These are phyloP conservation scores for Ips nitidus DNA, from an alignment of 1,140 invertebrate species.

Conservation along the genomic window DNA sequence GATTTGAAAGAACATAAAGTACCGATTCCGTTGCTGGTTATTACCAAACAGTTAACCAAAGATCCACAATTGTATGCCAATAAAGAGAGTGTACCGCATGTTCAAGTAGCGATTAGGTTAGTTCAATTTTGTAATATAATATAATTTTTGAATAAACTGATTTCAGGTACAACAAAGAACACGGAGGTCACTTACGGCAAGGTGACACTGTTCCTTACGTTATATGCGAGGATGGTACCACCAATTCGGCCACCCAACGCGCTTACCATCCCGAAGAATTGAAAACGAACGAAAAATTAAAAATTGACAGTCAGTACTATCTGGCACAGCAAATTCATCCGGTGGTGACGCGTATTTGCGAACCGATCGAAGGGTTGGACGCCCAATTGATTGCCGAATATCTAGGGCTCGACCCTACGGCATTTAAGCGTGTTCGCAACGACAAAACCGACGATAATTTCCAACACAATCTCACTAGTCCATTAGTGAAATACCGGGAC, in stretches of 20 bases:
- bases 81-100: conserved; percentile 83
- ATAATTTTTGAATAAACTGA: neutral
- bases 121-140: conserved; percentile 3
- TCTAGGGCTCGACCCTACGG: conserved; percentile 70
- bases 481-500: conserved; percentile 72
- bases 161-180: conserved; percentile 73
- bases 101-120: conserved; percentile 82
- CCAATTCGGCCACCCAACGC: conserved; percentile 82
- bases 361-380: conserved; percentile 94
- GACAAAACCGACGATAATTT: conserved; percentile 38
- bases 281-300: conserved; percentile 68
- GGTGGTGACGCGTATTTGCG: conserved; percentile 90
- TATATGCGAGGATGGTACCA: conserved; percentile 87
- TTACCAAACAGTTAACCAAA: conserved; percentile 96
- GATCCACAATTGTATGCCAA: conserved; percentile 92
- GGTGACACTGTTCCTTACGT: conserved; percentile 96
- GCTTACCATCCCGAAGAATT: conserved; percentile 93
- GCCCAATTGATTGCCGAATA: conserved; percentile 85
- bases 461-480: conserved; percentile 52
- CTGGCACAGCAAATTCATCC: conserved; percentile 89
- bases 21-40: conserved; percentile 76
- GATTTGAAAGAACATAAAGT: conserved; percentile 70
- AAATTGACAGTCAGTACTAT: conserved; percentile 84
- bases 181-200: conserved; percentile 80
- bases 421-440: conserved; percentile 48